phyloP scores from a whole-genome alignment of 2,888 invertebrate species.

The Sesia bembeciformis region DNA sequence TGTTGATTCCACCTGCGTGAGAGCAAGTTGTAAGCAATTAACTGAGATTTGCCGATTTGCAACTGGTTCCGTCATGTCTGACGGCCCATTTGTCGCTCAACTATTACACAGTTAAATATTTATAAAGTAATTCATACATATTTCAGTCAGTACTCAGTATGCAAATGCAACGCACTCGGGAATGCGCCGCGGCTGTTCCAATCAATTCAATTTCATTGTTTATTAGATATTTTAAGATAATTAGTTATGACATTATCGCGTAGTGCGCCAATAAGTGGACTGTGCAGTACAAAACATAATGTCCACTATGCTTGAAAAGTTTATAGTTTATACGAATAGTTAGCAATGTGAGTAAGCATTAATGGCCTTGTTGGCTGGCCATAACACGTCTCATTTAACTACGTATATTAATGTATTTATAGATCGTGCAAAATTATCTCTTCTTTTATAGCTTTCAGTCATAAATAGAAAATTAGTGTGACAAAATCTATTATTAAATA shows the following conservation, averaged over 20 bases:
- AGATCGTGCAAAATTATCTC: too few species aligned
- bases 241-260: conserved; percentile 16
- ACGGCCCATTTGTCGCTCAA: neutral
- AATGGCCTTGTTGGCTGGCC: neutral
- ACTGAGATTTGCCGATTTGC: neutral
- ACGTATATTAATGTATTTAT: too few species aligned
- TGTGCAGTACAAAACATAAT: neutral
- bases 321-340: neutral
- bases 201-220: conserved; percentile 13
- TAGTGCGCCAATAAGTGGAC: conserved; percentile 16
- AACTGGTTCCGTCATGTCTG: neutral
- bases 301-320: conserved; percentile 1
- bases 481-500: too few species aligned
- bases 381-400: too few species aligned
- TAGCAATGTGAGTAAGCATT: too few species aligned
- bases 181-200: conserved; percentile 17
- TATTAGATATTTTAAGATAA: conserved; percentile 15
- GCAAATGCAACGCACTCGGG: conserved; percentile 12
- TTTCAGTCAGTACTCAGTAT: neutral
- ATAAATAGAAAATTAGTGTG: too few species aligned
- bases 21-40: too few species aligned
- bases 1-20: too few species aligned
- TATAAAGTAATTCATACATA: neutral
- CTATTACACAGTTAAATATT: neutral
- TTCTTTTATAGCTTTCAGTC: too few species aligned